Percentiles rank a stretch among this genome's conserved stretches.
Evolutionary conservation across 2,888 invertebrate genomes (phyloP).

Genomic region (Campoplex capitator): DNA sequence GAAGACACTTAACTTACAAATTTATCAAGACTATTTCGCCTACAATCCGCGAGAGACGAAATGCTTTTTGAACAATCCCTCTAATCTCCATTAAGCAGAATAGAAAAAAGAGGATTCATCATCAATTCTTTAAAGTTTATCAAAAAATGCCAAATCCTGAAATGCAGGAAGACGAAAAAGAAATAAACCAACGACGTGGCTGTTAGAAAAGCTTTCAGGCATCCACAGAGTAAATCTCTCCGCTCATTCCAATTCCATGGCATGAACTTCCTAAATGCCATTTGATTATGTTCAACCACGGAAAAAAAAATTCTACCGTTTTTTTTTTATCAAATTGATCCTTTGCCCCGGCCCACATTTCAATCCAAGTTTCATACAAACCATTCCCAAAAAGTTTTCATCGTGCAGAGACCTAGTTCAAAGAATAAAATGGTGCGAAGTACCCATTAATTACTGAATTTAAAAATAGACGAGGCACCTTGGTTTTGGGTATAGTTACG

Average conservation of each 20-base stretch:
- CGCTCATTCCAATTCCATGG: slow-evolving; percentile 56
- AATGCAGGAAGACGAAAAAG: background rate
- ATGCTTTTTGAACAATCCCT: background rate
- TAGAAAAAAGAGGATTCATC: background rate
- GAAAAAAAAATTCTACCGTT: slow-evolving; percentile 7
- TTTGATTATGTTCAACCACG: slow-evolving; percentile 26
- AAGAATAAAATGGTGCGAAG: background rate
- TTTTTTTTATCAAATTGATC: background rate
- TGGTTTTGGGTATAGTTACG: background rate
- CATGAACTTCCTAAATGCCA: slow-evolving; percentile 49
- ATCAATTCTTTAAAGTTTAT: background rate
- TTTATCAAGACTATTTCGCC: background rate
- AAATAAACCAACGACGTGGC: background rate
- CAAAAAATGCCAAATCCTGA: background rate
- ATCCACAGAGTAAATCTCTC: slow-evolving; percentile 1
- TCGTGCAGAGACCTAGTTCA: background rate
- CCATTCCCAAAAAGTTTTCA: background rate
- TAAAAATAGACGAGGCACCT: background rate
- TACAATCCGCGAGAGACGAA: background rate
- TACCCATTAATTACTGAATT: background rate
- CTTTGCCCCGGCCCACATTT: background rate
- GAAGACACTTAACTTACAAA: background rate
- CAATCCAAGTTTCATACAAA: background rate
- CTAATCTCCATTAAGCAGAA: background rate
- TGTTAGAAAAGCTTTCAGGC: slow-evolving; percentile 9